Percentiles rank a stretch among this genome's conserved stretches.
Evolutionary conservation across 2,113 vertebrate genomes (phyloP).

Genomic region (Aptenodytes forsteri): DNA sequence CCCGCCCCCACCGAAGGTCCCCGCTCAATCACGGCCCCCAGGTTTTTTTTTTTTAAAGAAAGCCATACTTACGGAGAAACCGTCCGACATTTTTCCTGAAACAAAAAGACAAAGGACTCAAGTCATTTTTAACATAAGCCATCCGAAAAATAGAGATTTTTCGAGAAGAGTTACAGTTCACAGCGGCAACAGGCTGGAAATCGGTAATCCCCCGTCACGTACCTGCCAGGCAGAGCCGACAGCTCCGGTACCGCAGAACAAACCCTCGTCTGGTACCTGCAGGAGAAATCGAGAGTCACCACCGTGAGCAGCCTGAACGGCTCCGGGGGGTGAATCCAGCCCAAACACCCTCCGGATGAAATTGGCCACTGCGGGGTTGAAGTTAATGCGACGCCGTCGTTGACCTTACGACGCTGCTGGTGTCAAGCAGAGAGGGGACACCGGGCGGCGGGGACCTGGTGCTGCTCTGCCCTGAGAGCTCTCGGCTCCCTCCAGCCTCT

Average conservation of each 20-base stretch:
- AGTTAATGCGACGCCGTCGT: rapidly evolving
- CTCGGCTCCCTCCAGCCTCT: neutral
- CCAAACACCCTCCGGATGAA: neutral
- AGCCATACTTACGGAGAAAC: slow-evolving; percentile 45
- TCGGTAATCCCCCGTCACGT: rapidly evolving
- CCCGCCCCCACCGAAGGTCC: neutral
- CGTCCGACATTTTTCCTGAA: slow-evolving; percentile 27
- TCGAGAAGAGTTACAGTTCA: neutral
- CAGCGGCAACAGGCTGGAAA: rapidly evolving
- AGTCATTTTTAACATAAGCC: neutral
- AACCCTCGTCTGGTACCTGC: neutral
- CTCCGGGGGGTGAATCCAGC: rapidly evolving
- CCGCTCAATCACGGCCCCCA: rapidly evolving
- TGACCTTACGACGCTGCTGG: neutral
- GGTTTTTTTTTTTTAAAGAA: neutral
- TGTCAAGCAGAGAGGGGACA: neutral
- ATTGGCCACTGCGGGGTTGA: rapidly evolving
- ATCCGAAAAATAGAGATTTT: rapidly evolving
- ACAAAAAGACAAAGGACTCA: neutral
- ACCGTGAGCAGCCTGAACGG: rapidly evolving
- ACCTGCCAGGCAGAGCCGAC: neutral
- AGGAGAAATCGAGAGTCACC: rapidly evolving
- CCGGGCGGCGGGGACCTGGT: rapidly evolving
- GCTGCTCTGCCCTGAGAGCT: neutral
- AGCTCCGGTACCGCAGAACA: neutral